Percentiles rank a stretch among this genome's conserved stretches.
Evolutionary conservation across 2,888 invertebrate genomes (phyloP).

Genomic region (Lithophane semibrunnea): DNA sequence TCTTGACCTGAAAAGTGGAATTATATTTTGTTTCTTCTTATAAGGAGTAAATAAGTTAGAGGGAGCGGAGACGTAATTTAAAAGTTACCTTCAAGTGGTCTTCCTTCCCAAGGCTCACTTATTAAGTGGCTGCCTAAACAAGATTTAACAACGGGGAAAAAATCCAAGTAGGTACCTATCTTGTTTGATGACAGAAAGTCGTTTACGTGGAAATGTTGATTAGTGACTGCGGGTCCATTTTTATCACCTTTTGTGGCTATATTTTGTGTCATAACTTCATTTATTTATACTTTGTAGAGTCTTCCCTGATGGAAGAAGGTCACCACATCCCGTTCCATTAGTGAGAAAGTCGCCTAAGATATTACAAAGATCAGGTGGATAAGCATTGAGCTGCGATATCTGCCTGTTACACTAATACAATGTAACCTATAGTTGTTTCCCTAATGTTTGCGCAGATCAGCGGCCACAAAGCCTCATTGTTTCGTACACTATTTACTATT

Average conservation of each 20-base stretch:
- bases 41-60: slow-evolving; percentile 88
- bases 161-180: slow-evolving; percentile 61
- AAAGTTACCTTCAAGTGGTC: slow-evolving; percentile 84
- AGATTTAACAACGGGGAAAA: slow-evolving; percentile 76
- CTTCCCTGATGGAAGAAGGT: slow-evolving; percentile 22
- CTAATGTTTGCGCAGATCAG: slow-evolving; percentile 26
- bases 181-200: slow-evolving; percentile 73
- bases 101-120: slow-evolving; percentile 76
- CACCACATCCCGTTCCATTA: slow-evolving; percentile 31
- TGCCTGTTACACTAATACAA: slow-evolving; percentile 14
- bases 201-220: slow-evolving; percentile 65
- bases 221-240: slow-evolving; percentile 53
- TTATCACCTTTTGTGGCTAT: slow-evolving; percentile 33
- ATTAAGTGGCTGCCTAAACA: slow-evolving; percentile 77
- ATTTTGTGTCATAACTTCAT: slow-evolving; percentile 52
- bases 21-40: slow-evolving; percentile 89
- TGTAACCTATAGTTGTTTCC: slow-evolving; percentile 12
- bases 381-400: slow-evolving; percentile 25
- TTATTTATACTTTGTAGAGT: slow-evolving; percentile 24
- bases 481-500: slow-evolving; percentile 23
- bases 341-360: slow-evolving; percentile 16
- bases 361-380: slow-evolving; percentile 29
- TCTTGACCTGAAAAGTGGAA: slow-evolving; percentile 89
- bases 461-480: slow-evolving; percentile 16
- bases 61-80: slow-evolving; percentile 86